Conservation (phyloP, 2,113 vertebrate species). For the Stegastes partitus region DNA sequence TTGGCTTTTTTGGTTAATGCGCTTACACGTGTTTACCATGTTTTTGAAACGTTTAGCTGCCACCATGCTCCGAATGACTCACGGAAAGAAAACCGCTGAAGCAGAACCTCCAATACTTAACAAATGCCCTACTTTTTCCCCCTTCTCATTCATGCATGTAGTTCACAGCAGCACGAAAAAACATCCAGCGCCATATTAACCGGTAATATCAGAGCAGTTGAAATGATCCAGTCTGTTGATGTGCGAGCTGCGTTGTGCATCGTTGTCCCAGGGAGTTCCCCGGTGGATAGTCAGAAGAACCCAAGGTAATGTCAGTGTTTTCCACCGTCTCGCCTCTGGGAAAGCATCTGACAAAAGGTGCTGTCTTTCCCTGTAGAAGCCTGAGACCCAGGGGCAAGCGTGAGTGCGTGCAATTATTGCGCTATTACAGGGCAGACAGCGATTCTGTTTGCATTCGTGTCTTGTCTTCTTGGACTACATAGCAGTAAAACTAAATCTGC, state of each 20-base stretch:
- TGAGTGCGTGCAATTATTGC: slow-evolving; percentile 49
- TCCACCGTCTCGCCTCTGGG: slow-evolving; percentile 74
- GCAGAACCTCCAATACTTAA: slow-evolving; percentile 62
- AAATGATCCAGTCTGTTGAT: slow-evolving; percentile 16
- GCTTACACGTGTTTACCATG: slow-evolving; percentile 20
- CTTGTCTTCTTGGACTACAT: background rate
- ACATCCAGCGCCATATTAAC: background rate
- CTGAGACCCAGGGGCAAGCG: slow-evolving; percentile 18
- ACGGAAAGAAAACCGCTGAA: slow-evolving; percentile 63
- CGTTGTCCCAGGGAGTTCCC: slow-evolving; percentile 61
- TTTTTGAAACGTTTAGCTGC: slow-evolving; percentile 32
- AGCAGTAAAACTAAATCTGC: background rate
- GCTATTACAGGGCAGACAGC: background rate
- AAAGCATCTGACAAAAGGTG: slow-evolving; percentile 57
- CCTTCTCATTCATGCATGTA: slow-evolving; percentile 39
- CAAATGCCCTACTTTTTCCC: slow-evolving; percentile 45
- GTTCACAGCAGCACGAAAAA: slow-evolving; percentile 24
- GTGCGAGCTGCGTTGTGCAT: slow-evolving; percentile 34
- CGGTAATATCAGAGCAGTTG: background rate
- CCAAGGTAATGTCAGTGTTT: slow-evolving; percentile 55
- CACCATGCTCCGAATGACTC: slow-evolving; percentile 58
- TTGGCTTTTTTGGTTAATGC: background rate
- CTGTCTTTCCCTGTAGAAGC: slow-evolving; percentile 34
- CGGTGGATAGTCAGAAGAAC: slow-evolving; percentile 52
- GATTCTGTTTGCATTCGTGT: slow-evolving; percentile 12